Conservation (phyloP, 92 coral and sea anemone species). For the Phenganax marumi region DNA sequence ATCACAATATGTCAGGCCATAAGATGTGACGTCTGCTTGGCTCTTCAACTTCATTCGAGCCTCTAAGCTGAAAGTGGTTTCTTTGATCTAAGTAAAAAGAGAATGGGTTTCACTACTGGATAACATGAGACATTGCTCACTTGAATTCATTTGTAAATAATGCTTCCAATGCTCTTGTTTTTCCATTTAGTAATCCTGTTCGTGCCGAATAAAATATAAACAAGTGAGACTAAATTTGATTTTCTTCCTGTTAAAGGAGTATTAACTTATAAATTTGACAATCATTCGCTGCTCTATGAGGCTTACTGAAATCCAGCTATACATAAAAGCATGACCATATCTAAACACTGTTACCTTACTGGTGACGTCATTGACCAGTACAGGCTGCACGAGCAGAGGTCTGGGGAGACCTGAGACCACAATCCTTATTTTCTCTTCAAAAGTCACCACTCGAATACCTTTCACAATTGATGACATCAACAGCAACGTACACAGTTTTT, state of each 20-base stretch:
- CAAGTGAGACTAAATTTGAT: too few relatives aligned
- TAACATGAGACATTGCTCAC: too few relatives aligned
- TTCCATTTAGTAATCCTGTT: too few relatives aligned
- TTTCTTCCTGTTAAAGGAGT: too few relatives aligned
- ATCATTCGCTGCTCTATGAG: neutral
- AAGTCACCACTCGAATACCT: constrained; percentile 33
- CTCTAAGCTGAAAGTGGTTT: constrained; percentile 8
- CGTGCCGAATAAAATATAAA: too few relatives aligned
- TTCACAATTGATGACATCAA: constrained; percentile 9
- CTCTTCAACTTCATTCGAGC: constrained; percentile 54
- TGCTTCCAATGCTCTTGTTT: too few relatives aligned
- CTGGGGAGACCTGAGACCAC: constrained; percentile 22
- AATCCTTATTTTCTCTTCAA: constrained; percentile 10
- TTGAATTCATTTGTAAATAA: too few relatives aligned
- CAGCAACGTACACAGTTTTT: constrained; percentile 6
- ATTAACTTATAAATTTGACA: neutral
- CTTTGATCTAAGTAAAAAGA: constrained; percentile 16
- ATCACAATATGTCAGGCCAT: constrained; percentile 24
- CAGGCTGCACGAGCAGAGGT: constrained; percentile 70
- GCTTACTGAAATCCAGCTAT: too few relatives aligned
- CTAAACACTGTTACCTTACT: constrained; percentile 5
- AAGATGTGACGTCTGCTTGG: neutral
- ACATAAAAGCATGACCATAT: neutral
- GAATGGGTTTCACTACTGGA: neutral
- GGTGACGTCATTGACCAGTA: constrained; percentile 52